Evolutionary conservation across 1,140 invertebrate genomes (phyloP).

Genomic region (Anthonomus grandis): DNA sequence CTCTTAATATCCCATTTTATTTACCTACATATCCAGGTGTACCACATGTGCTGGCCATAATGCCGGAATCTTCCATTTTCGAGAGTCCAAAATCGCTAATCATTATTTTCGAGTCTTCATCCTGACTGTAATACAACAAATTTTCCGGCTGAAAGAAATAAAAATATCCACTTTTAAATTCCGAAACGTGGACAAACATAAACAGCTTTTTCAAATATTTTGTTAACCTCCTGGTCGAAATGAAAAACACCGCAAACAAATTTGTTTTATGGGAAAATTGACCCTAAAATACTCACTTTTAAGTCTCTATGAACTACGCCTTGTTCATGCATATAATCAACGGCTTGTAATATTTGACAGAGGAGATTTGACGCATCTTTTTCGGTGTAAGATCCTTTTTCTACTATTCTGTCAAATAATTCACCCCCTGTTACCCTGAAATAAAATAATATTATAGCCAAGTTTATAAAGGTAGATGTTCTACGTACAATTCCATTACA

Average conservation of each 20-base stretch:
- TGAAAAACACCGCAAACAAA: no score
- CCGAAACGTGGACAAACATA: no score
- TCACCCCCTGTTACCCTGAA: slow-evolving; percentile 94
- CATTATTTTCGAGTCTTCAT: slow-evolving; percentile 99
- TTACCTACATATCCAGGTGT: slow-evolving; percentile 85
- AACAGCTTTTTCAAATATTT: no score
- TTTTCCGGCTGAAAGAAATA: slow-evolving; percentile 86
- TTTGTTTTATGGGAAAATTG: neutral
- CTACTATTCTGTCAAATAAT: slow-evolving; percentile 96
- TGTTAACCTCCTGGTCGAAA: no score
- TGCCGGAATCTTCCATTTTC: slow-evolving; percentile 98
- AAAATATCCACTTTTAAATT: no score
- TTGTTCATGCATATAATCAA: slow-evolving; percentile 98
- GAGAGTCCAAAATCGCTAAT: slow-evolving; percentile 99
- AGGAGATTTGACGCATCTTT: slow-evolving; percentile 96
- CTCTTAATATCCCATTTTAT: no score
- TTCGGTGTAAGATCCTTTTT: slow-evolving; percentile 99
- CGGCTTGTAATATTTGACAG: slow-evolving; percentile 92
- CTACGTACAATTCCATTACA: slow-evolving; percentile 95
- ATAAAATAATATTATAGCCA: slow-evolving; percentile 9
- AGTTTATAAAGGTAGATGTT: neutral
- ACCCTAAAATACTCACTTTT: slow-evolving; percentile 77
- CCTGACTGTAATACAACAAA: slow-evolving; percentile 93
- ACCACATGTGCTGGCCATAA: slow-evolving; percentile 99
- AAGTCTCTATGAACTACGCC: slow-evolving; percentile 92